A percentile compares a stretch with the other conserved stretches of the same genome.
These are phyloP conservation scores for Stylophora pistillata DNA, from an alignment of 64 coral and sea anemone genomes.

Conservation along the genomic window DNA sequence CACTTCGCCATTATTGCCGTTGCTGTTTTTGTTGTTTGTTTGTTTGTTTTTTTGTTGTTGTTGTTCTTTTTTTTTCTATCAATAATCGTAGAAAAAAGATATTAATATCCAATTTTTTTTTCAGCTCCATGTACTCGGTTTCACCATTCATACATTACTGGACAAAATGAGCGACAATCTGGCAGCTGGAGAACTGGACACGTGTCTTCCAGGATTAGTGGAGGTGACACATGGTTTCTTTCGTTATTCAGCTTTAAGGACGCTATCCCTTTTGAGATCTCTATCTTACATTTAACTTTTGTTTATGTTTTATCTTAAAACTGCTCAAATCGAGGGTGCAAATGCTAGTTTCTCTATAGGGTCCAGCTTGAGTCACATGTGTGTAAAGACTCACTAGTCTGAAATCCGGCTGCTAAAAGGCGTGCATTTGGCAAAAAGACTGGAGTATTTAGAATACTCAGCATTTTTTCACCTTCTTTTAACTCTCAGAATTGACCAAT, in stretches of 20 bases:
- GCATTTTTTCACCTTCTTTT: too few species aligned
- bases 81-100: too few species aligned
- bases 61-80: neutral
- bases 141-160: constrained; percentile 75
- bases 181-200: constrained; percentile 68
- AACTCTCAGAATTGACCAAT: too few species aligned
- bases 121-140: constrained; percentile 92
- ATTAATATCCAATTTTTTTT: constrained; percentile 23
- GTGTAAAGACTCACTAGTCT: too few species aligned
- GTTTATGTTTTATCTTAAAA: neutral
- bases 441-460: too few species aligned
- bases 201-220: constrained; percentile 53
- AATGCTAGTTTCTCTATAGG: too few species aligned
- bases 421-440: too few species aligned
- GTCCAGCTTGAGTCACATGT: too few species aligned
- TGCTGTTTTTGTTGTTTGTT: neutral
- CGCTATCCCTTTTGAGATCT: neutral
- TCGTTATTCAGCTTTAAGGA: neutral
- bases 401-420: too few species aligned
- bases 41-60: neutral
- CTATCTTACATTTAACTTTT: neutral
- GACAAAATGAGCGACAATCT: constrained; percentile 54
- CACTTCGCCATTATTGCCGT: neutral
- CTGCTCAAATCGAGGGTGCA: neutral
- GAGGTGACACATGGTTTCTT: constrained; percentile 51